Evolutionary conservation across 2,113 vertebrate genomes (phyloP).

Genomic region (Procapra przewalskii): DNA sequence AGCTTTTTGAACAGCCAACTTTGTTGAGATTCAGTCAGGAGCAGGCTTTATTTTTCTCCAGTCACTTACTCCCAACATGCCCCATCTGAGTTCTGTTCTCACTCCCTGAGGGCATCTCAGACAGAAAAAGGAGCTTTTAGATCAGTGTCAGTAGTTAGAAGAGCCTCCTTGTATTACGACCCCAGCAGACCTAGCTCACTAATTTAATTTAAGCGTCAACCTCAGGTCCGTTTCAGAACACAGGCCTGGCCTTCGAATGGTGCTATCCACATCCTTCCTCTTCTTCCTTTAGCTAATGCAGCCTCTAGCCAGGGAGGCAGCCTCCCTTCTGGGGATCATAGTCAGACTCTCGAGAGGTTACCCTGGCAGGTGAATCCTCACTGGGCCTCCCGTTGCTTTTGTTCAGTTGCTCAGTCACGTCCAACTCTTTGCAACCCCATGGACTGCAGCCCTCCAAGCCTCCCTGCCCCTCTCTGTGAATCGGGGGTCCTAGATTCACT

Average conservation of each 20-base stretch:
- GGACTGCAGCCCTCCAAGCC: not conserved
- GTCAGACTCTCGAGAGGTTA: not conserved
- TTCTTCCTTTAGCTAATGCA: not conserved
- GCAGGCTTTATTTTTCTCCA: not conserved
- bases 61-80: not conserved
- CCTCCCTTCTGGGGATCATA: not conserved
- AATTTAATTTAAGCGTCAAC: not conserved
- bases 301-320: not conserved
- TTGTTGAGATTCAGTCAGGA: not conserved
- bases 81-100: no score
- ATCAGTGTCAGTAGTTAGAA: not conserved
- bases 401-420: not conserved
- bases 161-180: not conserved
- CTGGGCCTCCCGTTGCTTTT: rapidly evolving
- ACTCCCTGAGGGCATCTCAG: not conserved
- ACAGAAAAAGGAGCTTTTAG: not conserved
- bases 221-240: not conserved
- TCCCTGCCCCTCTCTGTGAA: not conserved
- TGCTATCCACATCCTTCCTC: no score
- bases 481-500: not conserved
- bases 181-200: not conserved
- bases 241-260: not conserved
- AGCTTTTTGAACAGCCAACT: not conserved
- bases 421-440: not conserved
- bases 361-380: not conserved